These are phyloP conservation scores for Scaptodrosophila latifasciaeformis DNA, from an alignment of 2,888 invertebrate species.

Conservation along the genomic window DNA sequence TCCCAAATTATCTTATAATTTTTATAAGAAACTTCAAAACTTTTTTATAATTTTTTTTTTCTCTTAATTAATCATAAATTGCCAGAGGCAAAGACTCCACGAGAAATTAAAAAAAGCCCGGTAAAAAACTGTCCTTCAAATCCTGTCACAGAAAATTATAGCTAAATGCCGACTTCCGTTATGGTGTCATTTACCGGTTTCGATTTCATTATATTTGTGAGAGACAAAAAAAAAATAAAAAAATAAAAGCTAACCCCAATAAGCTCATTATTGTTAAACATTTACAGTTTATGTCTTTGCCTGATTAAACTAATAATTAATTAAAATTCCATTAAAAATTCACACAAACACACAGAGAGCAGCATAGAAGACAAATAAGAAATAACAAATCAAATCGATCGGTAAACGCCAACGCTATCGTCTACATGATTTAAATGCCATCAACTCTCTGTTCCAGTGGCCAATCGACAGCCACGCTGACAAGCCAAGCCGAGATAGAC, in stretches of 20 bases:
- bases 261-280: neutral
- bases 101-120: no score
- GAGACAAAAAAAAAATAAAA: no score
- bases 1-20: no score
- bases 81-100: neutral
- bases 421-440: constrained; percentile 58
- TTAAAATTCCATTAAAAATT: constrained; percentile 59
- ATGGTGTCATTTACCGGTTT: neutral
- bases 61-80: neutral
- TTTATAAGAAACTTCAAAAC: no score
- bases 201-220: neutral
- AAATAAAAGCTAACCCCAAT: neutral
- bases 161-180: neutral
- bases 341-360: constrained; percentile 28
- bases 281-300: neutral
- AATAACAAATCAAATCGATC: neutral
- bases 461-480: constrained; percentile 15
- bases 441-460: constrained; percentile 23
- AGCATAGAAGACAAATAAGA: no score
- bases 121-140: no score
- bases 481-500: constrained; percentile 19
- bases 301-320: constrained; percentile 50
- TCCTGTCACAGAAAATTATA: no score
- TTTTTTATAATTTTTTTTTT: no score
- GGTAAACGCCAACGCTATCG: no score